Evolutionary conservation across 2,797 vertebrate genomes (phyloP).

Genomic region (Urocyon cinereoargenteus): DNA sequence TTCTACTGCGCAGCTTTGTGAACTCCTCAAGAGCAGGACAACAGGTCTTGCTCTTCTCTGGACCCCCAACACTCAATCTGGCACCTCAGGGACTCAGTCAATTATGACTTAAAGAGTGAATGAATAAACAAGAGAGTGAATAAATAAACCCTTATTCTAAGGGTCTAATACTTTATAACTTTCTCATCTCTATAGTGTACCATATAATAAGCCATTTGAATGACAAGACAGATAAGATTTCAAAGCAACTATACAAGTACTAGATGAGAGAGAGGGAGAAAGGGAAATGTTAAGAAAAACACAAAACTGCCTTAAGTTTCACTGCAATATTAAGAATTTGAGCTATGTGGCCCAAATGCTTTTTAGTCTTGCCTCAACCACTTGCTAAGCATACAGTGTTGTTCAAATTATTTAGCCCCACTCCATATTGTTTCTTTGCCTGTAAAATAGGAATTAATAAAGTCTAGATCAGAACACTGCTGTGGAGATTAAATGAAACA

Average conservation of each 20-base stretch:
- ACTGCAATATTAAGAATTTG: neutral
- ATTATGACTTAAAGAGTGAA: neutral
- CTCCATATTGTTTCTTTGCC: neutral
- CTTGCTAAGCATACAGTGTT: neutral
- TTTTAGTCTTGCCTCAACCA: neutral
- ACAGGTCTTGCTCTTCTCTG: neutral
- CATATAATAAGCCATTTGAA: neutral
- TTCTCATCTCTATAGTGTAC: neutral
- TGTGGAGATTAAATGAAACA: slow-evolving; percentile 1
- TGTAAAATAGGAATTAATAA: slow-evolving; percentile 7
- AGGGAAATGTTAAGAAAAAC: neutral
- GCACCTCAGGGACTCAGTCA: neutral
- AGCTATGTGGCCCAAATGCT: neutral
- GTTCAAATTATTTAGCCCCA: neutral
- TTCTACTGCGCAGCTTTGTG: neutral
- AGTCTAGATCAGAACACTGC: neutral
- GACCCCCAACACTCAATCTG: neutral
- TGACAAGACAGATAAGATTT: neutral
- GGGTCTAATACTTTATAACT: neutral
- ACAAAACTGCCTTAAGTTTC: neutral
- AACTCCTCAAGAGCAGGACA: neutral
- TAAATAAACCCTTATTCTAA: neutral
- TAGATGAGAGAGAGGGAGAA: too few species aligned
- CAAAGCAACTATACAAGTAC: neutral
- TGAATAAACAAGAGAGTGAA: neutral